Conservation (phyloP, 2,888 invertebrate genomes). For the Gortyna flavago region DNA sequence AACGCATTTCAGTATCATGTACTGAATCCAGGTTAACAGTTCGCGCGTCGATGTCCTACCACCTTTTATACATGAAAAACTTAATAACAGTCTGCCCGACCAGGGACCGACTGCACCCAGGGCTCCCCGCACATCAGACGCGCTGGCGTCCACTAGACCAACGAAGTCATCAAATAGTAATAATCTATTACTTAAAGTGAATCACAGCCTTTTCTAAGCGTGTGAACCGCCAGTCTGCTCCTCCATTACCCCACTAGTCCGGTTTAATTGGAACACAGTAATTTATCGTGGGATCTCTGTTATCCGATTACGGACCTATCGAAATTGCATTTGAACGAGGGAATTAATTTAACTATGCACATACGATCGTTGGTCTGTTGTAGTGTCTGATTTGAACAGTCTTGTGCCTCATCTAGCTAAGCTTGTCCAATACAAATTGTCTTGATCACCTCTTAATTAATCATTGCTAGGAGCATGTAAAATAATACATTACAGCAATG, state of each 20-base stretch:
- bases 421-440: conserved; percentile 9
- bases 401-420: conserved; percentile 18
- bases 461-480: background rate
- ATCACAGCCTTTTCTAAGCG: background rate
- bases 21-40: no score
- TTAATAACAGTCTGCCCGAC: background rate
- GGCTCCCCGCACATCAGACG: background rate
- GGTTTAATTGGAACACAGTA: conserved; percentile 80
- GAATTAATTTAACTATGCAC: conserved; percentile 77
- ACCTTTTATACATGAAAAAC: background rate
- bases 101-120: background rate
- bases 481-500: background rate
- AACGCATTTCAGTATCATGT: no score
- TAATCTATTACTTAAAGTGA: background rate
- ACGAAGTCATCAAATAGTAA: background rate
- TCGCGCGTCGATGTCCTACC: no score
- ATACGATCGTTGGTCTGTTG: conserved; percentile 30
- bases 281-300: conserved; percentile 81
- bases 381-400: conserved; percentile 18
- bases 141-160: background rate
- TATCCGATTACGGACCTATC: conserved; percentile 81
- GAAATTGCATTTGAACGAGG: conserved; percentile 79
- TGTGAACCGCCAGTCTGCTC: conserved; percentile 33
- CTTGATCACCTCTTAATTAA: background rate
- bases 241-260: conserved; percentile 64